Evolutionary conservation across 2,113 vertebrate species (phyloP).

Genomic region (Corvus hawaiiensis): DNA sequence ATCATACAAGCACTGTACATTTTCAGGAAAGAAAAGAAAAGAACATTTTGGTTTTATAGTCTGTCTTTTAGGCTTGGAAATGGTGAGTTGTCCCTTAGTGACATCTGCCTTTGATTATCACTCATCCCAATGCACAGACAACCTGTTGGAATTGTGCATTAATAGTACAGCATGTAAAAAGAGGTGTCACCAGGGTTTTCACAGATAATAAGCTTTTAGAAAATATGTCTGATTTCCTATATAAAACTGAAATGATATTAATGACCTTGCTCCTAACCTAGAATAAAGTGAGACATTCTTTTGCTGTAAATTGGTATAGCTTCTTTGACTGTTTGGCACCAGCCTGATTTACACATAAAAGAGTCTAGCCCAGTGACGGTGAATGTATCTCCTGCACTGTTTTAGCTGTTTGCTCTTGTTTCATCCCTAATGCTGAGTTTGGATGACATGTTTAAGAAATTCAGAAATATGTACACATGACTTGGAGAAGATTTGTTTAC

Average conservation of each 20-base stretch:
- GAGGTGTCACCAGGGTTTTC: not conserved
- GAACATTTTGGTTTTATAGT: not conserved
- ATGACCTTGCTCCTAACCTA: conserved; percentile 12
- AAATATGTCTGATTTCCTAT: not conserved
- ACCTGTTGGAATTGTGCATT: conserved; percentile 12
- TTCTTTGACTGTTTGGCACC: not conserved
- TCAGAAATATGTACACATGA: not conserved
- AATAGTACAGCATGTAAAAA: not conserved
- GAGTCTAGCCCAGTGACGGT: not conserved
- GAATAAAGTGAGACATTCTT: not conserved
- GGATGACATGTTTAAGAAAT: not conserved
- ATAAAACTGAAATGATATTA: not conserved
- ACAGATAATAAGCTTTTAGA: not conserved
- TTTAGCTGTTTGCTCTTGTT: not conserved
- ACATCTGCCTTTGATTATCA: conserved; percentile 27
- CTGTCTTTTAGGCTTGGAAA: not conserved
- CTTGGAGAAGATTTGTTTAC: conserved; percentile 1
- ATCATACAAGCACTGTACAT: not conserved
- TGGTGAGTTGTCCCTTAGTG: not conserved
- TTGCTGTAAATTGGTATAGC: not conserved
- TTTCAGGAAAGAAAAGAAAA: conserved; percentile 12
- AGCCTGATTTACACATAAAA: not conserved
- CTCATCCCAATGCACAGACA: not conserved
- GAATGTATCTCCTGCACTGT: not conserved
- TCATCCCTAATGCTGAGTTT: not conserved